Percentiles rank a stretch among this genome's conserved stretches.
phyloP scores from a whole-genome alignment of 35 echinoderm and acorn worm genomes.

The Ophiothrix spiculata region DNA sequence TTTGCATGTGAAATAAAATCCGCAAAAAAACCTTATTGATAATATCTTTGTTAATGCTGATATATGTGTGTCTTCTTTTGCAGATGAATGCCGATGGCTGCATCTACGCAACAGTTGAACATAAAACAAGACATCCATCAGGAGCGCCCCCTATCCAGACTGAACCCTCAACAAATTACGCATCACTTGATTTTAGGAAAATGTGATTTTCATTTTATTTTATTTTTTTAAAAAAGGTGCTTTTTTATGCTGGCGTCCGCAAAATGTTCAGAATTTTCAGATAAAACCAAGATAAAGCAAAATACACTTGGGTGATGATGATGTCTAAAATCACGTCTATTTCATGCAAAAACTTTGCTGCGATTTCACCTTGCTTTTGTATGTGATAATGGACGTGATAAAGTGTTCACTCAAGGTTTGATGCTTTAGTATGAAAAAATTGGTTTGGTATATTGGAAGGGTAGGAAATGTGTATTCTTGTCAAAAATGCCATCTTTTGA shows the following conservation, averaged over 20 bases:
- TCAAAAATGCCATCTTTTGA: not conserved
- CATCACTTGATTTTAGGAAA: slow-evolving; percentile 4
- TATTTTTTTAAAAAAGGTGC: not conserved
- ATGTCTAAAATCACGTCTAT: not conserved
- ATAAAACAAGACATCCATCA: not conserved
- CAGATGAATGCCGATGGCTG: slow-evolving; percentile 1
- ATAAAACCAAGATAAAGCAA: not conserved
- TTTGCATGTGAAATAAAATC: no score
- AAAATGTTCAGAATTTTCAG: not conserved
- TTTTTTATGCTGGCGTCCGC: slow-evolving; percentile 11
- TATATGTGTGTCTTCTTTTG: not conserved
- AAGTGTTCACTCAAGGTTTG: not conserved
- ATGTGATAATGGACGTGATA: not conserved
- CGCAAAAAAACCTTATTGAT: not conserved
- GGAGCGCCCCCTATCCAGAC: not conserved
- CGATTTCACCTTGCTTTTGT: slow-evolving; percentile 9
- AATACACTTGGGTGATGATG: not conserved
- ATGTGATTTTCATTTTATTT: not conserved
- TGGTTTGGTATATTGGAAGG: not conserved
- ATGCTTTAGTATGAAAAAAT: not conserved
- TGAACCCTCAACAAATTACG: not conserved
- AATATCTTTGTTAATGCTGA: not conserved
- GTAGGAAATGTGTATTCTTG: not conserved
- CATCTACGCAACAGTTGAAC: not conserved
- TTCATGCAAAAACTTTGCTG: not conserved